Evolutionary conservation across 1,140 invertebrate genomes (phyloP), one percentile per base, ranked within the genome.

Genomic region (Zaprionus vittiger): DNA sequence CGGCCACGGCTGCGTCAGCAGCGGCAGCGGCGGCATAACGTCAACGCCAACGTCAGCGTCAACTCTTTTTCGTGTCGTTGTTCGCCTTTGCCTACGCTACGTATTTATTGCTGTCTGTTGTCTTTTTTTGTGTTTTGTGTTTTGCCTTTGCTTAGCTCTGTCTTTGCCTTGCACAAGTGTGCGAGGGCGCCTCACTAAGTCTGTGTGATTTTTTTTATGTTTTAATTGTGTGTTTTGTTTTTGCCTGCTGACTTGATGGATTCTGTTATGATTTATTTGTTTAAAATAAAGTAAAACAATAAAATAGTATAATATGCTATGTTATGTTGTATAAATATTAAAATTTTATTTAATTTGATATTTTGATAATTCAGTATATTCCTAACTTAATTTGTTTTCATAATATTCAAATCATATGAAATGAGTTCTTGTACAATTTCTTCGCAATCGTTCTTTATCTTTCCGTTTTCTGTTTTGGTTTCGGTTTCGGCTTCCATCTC

Each of bases 61-160:
- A 61, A 66, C 74, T 65, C 57, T 80, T 79, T 80, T 56, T 64
- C 41, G 41, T 47, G 41, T 47, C 41, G 41, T 59, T 69, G 28
- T 47, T 47, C 41, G 41, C 41, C 73, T 73, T 73, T 49, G 77
- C 26, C 66, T 68, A 76, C 66, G 76, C 52, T 79, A 77, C 76
- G 67, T 89, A 62, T 79, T 73, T 79, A 75, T 79, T 77, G 57
- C 71, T 67, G 74, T 77, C 63, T 75, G 73, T 80, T 86, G 80
- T 71, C 47, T 60, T 78, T 77, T 87, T 83, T 76, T 84, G 28
- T 31, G 28, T 12, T 72, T 65, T 76, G 73, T 24, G 31, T 67
- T 70, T 65, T 60, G 68, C 5, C 26, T 56, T 56, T 56, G 54
- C 28, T 44, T 38, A 14, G 17, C 47, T 49, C 57, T 52, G 54